These are phyloP conservation scores for Pimpla rufipes DNA, from an alignment of 2,888 invertebrate genomes.

Conservation along the genomic window DNA sequence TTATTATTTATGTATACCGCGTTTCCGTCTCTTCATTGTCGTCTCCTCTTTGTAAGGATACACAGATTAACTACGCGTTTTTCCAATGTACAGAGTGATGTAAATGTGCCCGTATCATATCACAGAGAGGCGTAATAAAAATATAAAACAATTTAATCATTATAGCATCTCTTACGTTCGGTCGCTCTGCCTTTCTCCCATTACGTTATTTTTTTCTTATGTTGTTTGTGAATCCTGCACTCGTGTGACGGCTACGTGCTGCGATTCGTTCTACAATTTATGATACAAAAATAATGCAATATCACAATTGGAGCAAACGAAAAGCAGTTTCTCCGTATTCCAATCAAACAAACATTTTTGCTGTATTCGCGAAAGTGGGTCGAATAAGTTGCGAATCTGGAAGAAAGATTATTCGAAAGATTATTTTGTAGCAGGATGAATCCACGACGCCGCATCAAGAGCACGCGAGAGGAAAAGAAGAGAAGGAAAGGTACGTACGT, in stretches of 20 bases:
- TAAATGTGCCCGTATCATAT: constrained; percentile 84
- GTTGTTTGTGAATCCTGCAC: constrained; percentile 76
- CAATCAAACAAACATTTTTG: not conserved
- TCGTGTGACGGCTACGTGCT: constrained; percentile 76
- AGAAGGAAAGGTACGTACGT: constrained; percentile 6
- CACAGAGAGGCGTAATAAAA: constrained; percentile 85
- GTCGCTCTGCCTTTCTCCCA: constrained; percentile 37
- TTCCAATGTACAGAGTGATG: constrained; percentile 80
- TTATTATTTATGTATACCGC: not conserved
- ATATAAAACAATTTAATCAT: constrained; percentile 82
- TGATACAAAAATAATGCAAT: constrained; percentile 37
- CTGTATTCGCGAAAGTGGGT: not conserved
- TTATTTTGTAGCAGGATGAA: not conserved
- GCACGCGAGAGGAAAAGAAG: not conserved
- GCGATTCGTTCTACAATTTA: constrained; percentile 74
- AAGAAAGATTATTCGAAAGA: not conserved
- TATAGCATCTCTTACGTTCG: constrained; percentile 65
- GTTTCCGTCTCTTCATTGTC: constrained; percentile 14
- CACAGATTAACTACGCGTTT: constrained; percentile 56
- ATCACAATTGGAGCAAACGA: not conserved
- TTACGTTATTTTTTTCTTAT: constrained; percentile 41
- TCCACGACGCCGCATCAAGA: not conserved
- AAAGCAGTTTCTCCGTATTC: not conserved
- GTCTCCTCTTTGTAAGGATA: constrained; percentile 33
- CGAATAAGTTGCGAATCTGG: not conserved